Evolutionary conservation across 2,888 invertebrate species (phyloP).

Genomic region (Limulus polyphemus): DNA sequence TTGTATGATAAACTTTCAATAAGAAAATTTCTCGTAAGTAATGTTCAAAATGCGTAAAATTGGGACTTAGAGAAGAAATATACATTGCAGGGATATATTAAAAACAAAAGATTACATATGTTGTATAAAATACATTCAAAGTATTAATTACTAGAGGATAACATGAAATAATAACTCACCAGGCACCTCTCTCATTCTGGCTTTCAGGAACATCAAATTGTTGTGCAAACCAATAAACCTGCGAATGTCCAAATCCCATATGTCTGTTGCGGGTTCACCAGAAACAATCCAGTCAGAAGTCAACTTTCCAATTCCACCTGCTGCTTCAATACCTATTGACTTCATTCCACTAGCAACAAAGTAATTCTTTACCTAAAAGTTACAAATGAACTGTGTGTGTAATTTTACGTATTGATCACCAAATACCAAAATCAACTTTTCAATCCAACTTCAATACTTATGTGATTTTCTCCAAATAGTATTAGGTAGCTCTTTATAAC

Average conservation of each 20-base stretch:
- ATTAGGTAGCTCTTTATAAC: too few relatives aligned
- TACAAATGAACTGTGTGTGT: not conserved
- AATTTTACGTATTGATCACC: not conserved
- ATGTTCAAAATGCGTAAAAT: not conserved
- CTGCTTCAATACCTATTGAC: conserved; percentile 86
- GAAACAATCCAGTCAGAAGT: conserved; percentile 69
- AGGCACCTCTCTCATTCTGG: conserved; percentile 83
- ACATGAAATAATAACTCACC: conserved; percentile 41
- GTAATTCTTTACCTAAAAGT: conserved; percentile 62
- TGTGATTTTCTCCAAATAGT: too few relatives aligned
- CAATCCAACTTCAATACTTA: too few relatives aligned
- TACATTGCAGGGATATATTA: conserved; percentile 8
- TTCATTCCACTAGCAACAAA: conserved; percentile 92
- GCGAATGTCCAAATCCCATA: conserved; percentile 78
- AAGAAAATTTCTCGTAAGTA: too few relatives aligned
- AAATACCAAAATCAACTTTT: not conserved
- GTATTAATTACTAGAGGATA: too few relatives aligned
- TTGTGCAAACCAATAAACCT: conserved; percentile 86
- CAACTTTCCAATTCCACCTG: conserved; percentile 85
- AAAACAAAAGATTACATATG: not conserved
- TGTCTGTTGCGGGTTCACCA: conserved; percentile 64
- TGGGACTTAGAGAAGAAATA: conserved; percentile 7
- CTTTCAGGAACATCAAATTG: conserved; percentile 79
- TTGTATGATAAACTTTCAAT: too few relatives aligned
- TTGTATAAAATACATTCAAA: too few relatives aligned